Conservation (phyloP, 53 echinoderm and acorn worm species). For the Astropecten irregularis region DNA sequence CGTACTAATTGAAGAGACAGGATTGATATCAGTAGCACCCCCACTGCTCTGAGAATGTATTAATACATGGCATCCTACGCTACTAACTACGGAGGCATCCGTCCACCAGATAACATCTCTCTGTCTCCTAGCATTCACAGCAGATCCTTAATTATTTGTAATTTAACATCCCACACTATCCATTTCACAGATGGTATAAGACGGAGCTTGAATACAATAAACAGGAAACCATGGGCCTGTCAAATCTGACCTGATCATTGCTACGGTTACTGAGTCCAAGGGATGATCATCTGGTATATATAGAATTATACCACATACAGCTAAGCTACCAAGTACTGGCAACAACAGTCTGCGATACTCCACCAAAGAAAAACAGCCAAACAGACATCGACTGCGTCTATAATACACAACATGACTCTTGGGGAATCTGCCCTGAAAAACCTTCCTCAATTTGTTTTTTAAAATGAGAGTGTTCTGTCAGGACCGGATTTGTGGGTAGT, state of each 20-base stretch:
- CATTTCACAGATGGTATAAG: conserved; percentile 14
- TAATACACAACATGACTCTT: neutral
- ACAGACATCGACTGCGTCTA: neutral
- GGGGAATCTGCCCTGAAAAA: too few relatives aligned
- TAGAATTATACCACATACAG: neutral
- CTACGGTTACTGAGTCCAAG: neutral
- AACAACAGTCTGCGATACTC: neutral
- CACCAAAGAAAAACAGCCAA: neutral
- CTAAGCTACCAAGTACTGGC: neutral
- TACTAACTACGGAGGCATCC: too few relatives aligned
- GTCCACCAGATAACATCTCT: too few relatives aligned
- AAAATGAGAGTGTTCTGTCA: neutral
- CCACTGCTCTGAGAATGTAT: too few relatives aligned
- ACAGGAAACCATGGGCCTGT: neutral
- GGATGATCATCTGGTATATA: neutral
- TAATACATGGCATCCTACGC: too few relatives aligned
- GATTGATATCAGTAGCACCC: too few relatives aligned
- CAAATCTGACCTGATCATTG: neutral
- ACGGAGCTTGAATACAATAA: conserved; percentile 10
- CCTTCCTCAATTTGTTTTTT: neutral
- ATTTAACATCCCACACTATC: neutral
- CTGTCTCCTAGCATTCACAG: neutral
- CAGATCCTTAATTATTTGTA: neutral
- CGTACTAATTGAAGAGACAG: neutral
- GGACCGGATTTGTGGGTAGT: too few relatives aligned